Evolutionary conservation across 2,888 invertebrate genomes (phyloP).

Genomic region (Anagyrus pseudococci): DNA sequence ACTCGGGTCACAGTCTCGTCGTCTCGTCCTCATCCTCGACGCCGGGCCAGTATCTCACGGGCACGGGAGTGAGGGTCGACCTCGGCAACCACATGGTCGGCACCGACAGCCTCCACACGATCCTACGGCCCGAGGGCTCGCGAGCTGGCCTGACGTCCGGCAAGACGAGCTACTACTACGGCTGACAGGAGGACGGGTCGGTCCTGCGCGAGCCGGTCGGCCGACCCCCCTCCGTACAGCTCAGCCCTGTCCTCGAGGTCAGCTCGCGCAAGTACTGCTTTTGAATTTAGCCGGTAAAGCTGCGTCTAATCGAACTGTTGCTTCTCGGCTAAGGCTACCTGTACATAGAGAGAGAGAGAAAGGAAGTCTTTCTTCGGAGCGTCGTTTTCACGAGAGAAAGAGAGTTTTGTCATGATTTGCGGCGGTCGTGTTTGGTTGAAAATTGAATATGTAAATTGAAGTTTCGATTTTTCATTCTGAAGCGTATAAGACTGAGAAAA

Average conservation of each 20-base stretch:
- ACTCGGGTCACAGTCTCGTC: slow-evolving; percentile 35
- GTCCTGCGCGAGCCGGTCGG: slow-evolving; percentile 50
- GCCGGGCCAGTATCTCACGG: slow-evolving; percentile 1
- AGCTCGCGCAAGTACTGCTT: slow-evolving; percentile 60
- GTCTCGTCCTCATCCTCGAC: not conserved
- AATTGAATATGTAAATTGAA: too few species aligned
- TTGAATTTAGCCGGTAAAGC: slow-evolving; percentile 41
- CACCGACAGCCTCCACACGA: slow-evolving; percentile 58
- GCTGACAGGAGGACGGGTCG: slow-evolving; percentile 73
- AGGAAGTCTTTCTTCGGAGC: not conserved
- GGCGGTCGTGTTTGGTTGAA: too few species aligned
- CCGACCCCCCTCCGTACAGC: slow-evolving; percentile 48
- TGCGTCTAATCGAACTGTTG: too few species aligned
- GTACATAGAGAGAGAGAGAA: not conserved
- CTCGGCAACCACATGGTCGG: slow-evolving; percentile 60
- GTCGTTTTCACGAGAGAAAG: too few species aligned
- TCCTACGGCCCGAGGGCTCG: slow-evolving; percentile 38
- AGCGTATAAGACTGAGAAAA: too few species aligned
- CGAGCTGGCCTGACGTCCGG: not conserved
- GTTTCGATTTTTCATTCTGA: too few species aligned
- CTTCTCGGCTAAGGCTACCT: not conserved
- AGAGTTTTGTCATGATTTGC: too few species aligned
- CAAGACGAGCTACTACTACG: slow-evolving; percentile 67
- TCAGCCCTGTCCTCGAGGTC: slow-evolving; percentile 59
- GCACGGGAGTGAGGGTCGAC: slow-evolving; percentile 54